These are phyloP conservation scores for Alcedo atthis DNA, from an alignment of 2,797 vertebrate species.

Conservation along the genomic window DNA sequence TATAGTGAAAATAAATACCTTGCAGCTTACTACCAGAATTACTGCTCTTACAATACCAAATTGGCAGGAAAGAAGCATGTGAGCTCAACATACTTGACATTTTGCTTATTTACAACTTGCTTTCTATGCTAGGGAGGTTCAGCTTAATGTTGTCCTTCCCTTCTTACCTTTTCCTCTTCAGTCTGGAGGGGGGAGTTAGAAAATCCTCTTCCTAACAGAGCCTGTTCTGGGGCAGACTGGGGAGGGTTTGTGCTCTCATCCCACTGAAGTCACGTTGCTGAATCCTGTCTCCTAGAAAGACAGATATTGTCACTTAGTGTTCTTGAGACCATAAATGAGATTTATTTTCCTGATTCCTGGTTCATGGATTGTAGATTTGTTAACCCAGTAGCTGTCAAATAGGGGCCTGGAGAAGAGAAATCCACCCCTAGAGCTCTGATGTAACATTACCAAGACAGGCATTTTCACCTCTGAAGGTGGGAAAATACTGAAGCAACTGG, in stretches of 20 bases:
- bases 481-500: not conserved
- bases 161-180: not conserved
- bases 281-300: not conserved
- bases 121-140: not conserved
- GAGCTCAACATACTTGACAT: not conserved
- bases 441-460: not conserved
- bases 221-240: not conserved
- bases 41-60: not conserved
- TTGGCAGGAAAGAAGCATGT: not conserved
- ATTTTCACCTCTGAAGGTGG: not conserved
- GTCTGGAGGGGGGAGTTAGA: not conserved
- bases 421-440: not conserved
- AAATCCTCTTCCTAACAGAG: not conserved
- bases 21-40: not conserved
- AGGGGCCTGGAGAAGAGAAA: not conserved
- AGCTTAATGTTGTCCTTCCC: not conserved
- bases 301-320: not conserved
- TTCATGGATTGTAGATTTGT: not conserved
- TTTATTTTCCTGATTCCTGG: too few species aligned
- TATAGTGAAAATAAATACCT: not conserved
- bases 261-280: not conserved
- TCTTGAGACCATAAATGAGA: not conserved
- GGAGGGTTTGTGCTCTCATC: not conserved
- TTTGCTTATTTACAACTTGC: not conserved
- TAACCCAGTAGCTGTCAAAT: not conserved